phyloP scores from a whole-genome alignment of 2,113 vertebrate species.

The Dunckerocampus dactyliophorus region DNA sequence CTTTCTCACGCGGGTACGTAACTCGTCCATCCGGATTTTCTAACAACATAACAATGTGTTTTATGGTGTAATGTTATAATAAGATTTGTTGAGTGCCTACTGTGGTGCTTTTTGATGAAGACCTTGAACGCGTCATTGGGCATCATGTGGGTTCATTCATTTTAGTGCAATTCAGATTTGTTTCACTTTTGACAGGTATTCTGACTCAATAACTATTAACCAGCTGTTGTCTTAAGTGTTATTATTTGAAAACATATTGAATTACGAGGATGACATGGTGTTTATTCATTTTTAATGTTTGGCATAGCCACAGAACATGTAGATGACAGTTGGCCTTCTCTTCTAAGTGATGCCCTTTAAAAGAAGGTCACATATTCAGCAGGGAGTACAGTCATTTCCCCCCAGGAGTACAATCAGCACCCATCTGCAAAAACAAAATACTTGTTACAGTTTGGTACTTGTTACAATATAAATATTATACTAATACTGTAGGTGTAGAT shows the following conservation, averaged over 20 bases:
- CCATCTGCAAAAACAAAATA: background rate
- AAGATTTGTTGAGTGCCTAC: too few species aligned
- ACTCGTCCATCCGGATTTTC: background rate
- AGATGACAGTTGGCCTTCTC: background rate
- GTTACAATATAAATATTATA: too few species aligned
- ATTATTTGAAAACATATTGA: too few species aligned
- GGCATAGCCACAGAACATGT: too few species aligned
- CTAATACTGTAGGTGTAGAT: too few species aligned
- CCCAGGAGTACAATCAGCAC: background rate
- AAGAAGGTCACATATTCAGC: conserved; percentile 1
- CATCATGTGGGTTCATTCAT: background rate
- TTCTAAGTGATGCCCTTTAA: conserved; percentile 3
- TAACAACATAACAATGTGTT: too few species aligned
- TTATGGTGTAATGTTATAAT: too few species aligned
- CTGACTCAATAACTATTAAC: background rate
- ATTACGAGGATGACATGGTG: too few species aligned
- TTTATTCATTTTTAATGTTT: too few species aligned
- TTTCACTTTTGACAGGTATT: background rate
- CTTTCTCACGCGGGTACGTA: background rate
- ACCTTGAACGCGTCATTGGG: background rate
- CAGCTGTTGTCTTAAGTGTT: too few species aligned
- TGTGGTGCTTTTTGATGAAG: too few species aligned
- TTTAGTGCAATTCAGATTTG: background rate
- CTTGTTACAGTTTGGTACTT: background rate
- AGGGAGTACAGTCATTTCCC: background rate